These are phyloP conservation scores for Ischnus inquisitorius DNA, from an alignment of 2,888 invertebrate species.

Conservation along the genomic window DNA sequence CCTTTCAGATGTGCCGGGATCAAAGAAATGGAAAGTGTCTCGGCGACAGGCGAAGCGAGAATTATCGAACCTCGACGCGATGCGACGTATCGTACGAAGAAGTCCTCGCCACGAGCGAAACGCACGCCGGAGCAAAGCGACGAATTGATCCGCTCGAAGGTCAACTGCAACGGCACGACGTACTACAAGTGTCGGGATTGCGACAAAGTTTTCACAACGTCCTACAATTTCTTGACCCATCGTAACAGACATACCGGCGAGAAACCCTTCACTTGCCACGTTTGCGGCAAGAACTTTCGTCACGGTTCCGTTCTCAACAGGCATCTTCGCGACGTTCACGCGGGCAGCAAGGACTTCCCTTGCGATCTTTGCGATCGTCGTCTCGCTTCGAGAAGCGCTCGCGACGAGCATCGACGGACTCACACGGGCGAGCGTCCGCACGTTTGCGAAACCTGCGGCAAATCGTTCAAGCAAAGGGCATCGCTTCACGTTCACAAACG, in stretches of 20 bases:
- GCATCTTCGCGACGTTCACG: slow-evolving; percentile 80
- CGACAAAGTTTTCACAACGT: slow-evolving; percentile 87
- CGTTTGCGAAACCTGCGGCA: slow-evolving; percentile 85
- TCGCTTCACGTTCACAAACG: slow-evolving; percentile 85
- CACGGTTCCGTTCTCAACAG: slow-evolving; percentile 79
- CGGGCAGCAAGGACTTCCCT: slow-evolving; percentile 75
- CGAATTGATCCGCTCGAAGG: slow-evolving; percentile 62
- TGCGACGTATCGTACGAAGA: background rate
- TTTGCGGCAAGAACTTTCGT: slow-evolving; percentile 81
- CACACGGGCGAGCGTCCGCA: slow-evolving; percentile 80
- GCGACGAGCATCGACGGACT: slow-evolving; percentile 80
- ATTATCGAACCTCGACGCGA: background rate
- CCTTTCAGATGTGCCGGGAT: background rate
- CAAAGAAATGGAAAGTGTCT: background rate
- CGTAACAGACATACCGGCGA: slow-evolving; percentile 77
- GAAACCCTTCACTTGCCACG: slow-evolving; percentile 76
- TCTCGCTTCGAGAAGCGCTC: slow-evolving; percentile 76
- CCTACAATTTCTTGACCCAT: slow-evolving; percentile 85
- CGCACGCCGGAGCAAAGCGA: slow-evolving; percentile 25
- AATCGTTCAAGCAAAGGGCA: slow-evolving; percentile 85
- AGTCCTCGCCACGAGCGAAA: background rate
- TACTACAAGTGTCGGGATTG: slow-evolving; percentile 87
- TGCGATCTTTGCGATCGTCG: slow-evolving; percentile 80
- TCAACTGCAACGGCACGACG: slow-evolving; percentile 85
- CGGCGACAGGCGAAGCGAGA: background rate